Base-by-base conservation (phyloP, 1,140 invertebrate genomes). In the Sinella curviseta region DNA sequence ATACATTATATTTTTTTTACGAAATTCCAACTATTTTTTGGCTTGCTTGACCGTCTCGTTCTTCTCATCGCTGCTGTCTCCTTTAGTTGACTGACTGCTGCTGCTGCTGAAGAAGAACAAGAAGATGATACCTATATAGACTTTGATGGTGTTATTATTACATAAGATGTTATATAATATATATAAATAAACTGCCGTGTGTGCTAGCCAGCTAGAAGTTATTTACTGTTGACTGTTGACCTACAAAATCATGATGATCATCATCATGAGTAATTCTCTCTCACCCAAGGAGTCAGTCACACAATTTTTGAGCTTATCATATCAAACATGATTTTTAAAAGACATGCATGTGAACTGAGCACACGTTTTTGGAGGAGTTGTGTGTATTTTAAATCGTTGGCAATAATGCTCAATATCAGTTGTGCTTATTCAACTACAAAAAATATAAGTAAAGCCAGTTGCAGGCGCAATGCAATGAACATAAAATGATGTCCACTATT, bases 1-100 rank as follows among this genome's bases (percentile, higher is more conserved):
- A 48, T 12, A 48, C 8, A n/a, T n/a, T n/a, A n/a, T n/a, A 48
- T 48, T 48, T 70, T 14, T 33, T 70, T 70, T 31, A 24, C 65
- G 65, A 70, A 70, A 70, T 70, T 33, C 31, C 65, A 31, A 70
- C 65, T n/a, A n/a, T n/a, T n/a, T n/a, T n/a, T n/a, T n/a, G n/a
- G n/a, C n/a, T 31, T 70, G 65, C 65, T 70, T 70, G 65, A 30
- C 65, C 65, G n/a, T 70, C 31, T 48, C 4, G 4, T 17, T 24
- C 8, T 60, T 14, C 55, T 3, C 24, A n/a, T n/a, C n/a, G n/a
- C n/a, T n/a, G n/a, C n/a, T n/a, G n/a, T n/a, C n/a, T n/a, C n/a
- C n/a, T n/a, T n/a, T n/a, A n/a, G n/a, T n/a, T n/a, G n/a, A 14
- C 55, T 4, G 4, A 26, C 24, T 24, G 24, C 55, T 8, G 3